Conservation (phyloP, 92 coral and sea anemone species). For the Umimayanthus kanabou region DNA sequence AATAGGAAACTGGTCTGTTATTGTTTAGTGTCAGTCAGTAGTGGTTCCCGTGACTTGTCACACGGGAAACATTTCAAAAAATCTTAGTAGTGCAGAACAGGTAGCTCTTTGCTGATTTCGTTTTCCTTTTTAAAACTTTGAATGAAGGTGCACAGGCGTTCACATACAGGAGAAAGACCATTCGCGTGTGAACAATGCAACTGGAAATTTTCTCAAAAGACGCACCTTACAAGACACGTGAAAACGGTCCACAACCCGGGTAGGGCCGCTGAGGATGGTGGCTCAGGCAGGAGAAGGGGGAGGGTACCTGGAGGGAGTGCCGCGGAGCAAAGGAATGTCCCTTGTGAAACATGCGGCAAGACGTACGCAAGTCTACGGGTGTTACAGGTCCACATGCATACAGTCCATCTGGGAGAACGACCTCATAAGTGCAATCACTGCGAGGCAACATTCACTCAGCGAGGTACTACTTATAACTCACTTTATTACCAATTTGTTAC, state of each 20-base stretch:
- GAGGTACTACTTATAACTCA: too few species aligned
- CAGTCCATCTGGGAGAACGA: slow-evolving; percentile 71
- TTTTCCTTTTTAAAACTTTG: too few species aligned
- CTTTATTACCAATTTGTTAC: too few species aligned
- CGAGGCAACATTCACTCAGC: slow-evolving; percentile 79
- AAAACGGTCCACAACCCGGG: slow-evolving; percentile 59
- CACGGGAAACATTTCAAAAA: too few species aligned
- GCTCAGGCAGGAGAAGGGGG: slow-evolving; percentile 23
- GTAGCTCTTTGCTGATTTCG: too few species aligned
- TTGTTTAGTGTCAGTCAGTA: too few species aligned
- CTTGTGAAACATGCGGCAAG: slow-evolving; percentile 71
- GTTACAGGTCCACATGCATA: slow-evolving; percentile 65
- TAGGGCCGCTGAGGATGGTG: not conserved
- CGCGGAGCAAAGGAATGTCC: slow-evolving; percentile 31
- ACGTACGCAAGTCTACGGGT: slow-evolving; percentile 75
- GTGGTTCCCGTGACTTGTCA: too few species aligned
- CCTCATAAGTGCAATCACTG: slow-evolving; percentile 84
- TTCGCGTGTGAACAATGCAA: slow-evolving; percentile 72
- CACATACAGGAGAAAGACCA: slow-evolving; percentile 87
- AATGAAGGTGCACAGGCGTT: slow-evolving; percentile 69
- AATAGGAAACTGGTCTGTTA: too few species aligned
- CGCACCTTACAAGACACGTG: slow-evolving; percentile 78
- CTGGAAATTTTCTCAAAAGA: slow-evolving; percentile 84
- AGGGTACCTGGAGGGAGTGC: slow-evolving; percentile 12
- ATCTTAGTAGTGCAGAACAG: too few species aligned